Conservation (phyloP, 2,888 invertebrate species). For the Drosophila sordidula region DNA sequence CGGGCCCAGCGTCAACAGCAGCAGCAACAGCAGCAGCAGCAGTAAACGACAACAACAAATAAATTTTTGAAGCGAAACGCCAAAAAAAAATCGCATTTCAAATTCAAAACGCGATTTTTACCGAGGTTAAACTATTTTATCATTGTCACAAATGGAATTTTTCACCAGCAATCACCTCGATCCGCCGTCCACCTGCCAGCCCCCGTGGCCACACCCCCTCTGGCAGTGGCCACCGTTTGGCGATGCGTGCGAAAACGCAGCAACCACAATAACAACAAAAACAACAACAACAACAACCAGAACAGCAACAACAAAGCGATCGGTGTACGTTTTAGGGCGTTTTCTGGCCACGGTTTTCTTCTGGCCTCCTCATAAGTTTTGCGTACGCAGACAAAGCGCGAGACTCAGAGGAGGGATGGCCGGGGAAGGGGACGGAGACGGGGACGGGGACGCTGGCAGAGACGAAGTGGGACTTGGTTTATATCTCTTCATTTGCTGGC, state of each 20-base stretch:
- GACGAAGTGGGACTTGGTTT: constrained; percentile 66
- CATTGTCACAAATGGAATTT: constrained; percentile 84
- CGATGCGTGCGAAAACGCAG: constrained; percentile 80
- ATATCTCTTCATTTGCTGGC: constrained; percentile 77
- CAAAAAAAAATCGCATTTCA: constrained; percentile 75
- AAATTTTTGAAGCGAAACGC: constrained; percentile 71
- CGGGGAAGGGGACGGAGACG: neutral
- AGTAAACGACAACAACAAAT: constrained; percentile 39
- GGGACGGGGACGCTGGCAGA: constrained; percentile 8
- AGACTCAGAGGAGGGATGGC: neutral
- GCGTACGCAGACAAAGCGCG: constrained; percentile 62
- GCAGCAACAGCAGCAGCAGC: constrained; percentile 2
- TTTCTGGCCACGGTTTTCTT: constrained; percentile 78
- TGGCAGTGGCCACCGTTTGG: constrained; percentile 57
- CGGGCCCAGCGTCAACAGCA: constrained; percentile 17
- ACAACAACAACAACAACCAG: constrained; percentile 19
- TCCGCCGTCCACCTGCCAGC: constrained; percentile 66
- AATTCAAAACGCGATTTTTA: constrained; percentile 83
- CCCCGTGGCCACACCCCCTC: constrained; percentile 35
- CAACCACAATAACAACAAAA: constrained; percentile 53
- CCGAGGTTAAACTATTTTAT: constrained; percentile 84
- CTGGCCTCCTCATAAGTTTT: constrained; percentile 68
- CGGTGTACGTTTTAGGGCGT: constrained; percentile 79
- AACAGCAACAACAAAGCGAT: constrained; percentile 34
- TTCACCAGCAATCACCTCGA: constrained; percentile 74